Conservation (phyloP, 2,888 invertebrate species). For the Pheosia tremula region DNA sequence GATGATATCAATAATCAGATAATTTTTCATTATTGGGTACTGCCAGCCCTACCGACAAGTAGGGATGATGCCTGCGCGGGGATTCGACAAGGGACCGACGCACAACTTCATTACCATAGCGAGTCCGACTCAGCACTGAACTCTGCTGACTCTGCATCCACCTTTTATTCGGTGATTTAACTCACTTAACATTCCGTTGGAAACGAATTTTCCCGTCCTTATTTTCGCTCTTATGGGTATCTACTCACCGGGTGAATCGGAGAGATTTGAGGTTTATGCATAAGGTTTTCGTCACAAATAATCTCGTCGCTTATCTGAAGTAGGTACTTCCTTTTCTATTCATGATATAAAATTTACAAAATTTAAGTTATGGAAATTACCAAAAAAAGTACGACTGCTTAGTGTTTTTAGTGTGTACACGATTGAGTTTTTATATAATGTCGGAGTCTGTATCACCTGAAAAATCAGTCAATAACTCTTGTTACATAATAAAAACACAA, state of each 20-base stretch:
- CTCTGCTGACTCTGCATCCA: constrained; percentile 54
- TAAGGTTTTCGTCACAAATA: not conserved
- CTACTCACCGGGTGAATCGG: constrained; percentile 1
- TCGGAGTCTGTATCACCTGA: not conserved
- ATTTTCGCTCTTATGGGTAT: constrained; percentile 40
- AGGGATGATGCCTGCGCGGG: constrained; percentile 23
- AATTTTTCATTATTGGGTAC: not conserved
- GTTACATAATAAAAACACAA: too few species aligned
- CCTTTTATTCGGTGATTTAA: constrained; percentile 56
- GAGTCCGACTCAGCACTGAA: constrained; percentile 58
- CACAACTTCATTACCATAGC: constrained; percentile 70
- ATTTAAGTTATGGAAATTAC: too few species aligned
- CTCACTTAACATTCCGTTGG: constrained; percentile 75
- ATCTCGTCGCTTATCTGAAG: not conserved
- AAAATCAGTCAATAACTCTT: not conserved
- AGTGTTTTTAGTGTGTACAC: too few species aligned
- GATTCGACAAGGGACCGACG: constrained; percentile 44
- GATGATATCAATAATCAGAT: too few species aligned
- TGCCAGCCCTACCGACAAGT: constrained; percentile 6
- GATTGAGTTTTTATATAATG: too few species aligned
- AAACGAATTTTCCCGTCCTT: constrained; percentile 63
- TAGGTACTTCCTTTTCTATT: too few species aligned
- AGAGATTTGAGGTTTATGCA: not conserved
- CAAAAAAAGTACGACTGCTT: too few species aligned
- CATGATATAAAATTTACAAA: too few species aligned